Percentiles rank a stretch among this genome's conserved stretches.
Conservation (phyloP, 2,888 invertebrate species). For the Silvanus unidentatus region DNA sequence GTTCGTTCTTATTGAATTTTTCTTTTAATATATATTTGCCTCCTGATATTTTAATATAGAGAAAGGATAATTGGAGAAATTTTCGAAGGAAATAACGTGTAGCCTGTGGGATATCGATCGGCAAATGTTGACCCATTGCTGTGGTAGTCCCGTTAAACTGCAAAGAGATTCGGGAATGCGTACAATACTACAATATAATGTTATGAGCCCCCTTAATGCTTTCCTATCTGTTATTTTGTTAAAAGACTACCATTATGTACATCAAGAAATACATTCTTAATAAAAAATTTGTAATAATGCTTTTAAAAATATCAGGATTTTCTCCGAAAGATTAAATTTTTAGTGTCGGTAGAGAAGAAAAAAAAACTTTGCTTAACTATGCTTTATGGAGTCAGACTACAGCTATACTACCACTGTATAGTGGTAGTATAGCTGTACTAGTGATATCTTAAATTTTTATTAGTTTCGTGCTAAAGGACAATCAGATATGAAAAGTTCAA, state of each 20-base stretch:
- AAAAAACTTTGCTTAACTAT: no score
- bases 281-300: neutral
- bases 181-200: slow-evolving; percentile 1
- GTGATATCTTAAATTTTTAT: slow-evolving; percentile 1
- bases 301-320: no score
- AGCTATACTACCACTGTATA: no score
- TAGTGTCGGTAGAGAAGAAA: neutral
- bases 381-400: no score
- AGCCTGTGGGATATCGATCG: slow-evolving; percentile 3
- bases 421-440: no score
- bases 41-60: no score
- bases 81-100: no score
- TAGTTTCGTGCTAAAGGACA: slow-evolving; percentile 2
- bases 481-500: slow-evolving; percentile 1
- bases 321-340: neutral
- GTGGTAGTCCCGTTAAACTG: neutral
- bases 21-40: no score
- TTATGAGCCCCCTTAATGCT: slow-evolving; percentile 1
- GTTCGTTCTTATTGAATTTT: no score
- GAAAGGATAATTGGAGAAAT: no score
- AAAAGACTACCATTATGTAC: neutral
- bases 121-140: neutral
- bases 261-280: neutral
- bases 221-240: neutral
- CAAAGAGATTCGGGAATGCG: neutral